Evolutionary conservation across 1,140 invertebrate genomes (phyloP), one percentile per base, ranked within the genome.

Genomic region (Lutraria rhynchaena): DNA sequence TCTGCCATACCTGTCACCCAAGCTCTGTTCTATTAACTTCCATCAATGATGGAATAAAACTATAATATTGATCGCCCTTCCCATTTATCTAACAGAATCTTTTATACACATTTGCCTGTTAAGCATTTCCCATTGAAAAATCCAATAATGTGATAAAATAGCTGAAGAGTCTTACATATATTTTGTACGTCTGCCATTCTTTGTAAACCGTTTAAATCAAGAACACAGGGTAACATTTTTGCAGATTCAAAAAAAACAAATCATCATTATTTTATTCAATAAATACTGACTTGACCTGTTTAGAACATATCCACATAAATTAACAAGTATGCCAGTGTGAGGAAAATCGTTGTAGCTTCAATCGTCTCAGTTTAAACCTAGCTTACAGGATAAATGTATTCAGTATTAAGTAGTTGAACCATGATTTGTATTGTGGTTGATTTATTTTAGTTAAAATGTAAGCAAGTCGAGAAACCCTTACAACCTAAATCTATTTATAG

Each of bases 21-120:
- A 71, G 51, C 69, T 29, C 35, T 71, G 44, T 57, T 41, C 37
- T 41, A 41, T 41, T 41, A 41, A 41, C 37, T 63, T 69, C 35
- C 57, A 80, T 80, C 76, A 80, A 70, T 60, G 53, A 58, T 80
- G 46, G 65, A 55, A 70, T 80, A 80, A 67, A 80, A 57, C 76
- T 57, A 80, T 35, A 60, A 31, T 80, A 80, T 80, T 80, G 76
- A 80, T 80, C 65, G 31, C 19, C 73, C 31, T 61, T 55, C 49
- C 44, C 75, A 77, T 77, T 69, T 63, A 63, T 63, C 57, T 67
- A 46, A 55, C 75, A 51, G 29, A 29, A 77, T 61, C 73, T 60
- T 63, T 67, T 77, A 57, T 67, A 67, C 63, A 77, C 75, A 77
- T 77, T 77, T 29, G 60, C 35, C 76, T 29, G 22, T 57, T 58